Evolutionary conservation across 2,888 invertebrate genomes (phyloP).

Genomic region (Melanchra persicariae): DNA sequence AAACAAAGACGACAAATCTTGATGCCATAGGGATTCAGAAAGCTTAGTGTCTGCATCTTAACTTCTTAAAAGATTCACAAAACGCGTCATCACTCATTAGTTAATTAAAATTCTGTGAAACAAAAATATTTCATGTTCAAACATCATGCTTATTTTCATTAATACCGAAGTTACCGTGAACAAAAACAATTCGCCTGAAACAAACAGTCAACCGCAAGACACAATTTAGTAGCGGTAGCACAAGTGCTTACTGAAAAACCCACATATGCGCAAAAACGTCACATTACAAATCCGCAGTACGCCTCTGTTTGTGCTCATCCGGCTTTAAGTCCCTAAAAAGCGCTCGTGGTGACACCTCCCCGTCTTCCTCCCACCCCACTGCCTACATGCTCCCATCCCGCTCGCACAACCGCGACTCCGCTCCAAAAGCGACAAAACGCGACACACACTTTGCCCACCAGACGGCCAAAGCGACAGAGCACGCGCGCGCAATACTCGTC

Average conservation of each 20-base stretch:
- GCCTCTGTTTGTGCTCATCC: constrained; percentile 82
- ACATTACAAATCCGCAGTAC: constrained; percentile 82
- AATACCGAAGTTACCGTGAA: constrained; percentile 49
- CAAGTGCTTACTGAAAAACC: constrained; percentile 76
- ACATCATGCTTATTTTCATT: constrained; percentile 48
- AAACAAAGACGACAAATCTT: too few species aligned
- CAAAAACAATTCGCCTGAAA: constrained; percentile 52
- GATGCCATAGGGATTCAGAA: not conserved
- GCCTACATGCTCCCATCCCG: constrained; percentile 76
- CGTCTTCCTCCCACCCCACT: constrained; percentile 82
- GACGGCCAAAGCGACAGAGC: constrained; percentile 80
- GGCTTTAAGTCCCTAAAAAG: constrained; percentile 86
- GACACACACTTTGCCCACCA: constrained; percentile 81
- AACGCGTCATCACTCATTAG: constrained; percentile 20
- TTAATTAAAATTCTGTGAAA: constrained; percentile 39
- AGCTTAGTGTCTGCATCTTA: not conserved
- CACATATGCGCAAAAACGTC: constrained; percentile 84
- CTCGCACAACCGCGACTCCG: constrained; percentile 83
- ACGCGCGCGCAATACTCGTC: constrained; percentile 78
- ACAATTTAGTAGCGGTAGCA: constrained; percentile 64
- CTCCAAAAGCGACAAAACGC: constrained; percentile 86
- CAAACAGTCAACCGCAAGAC: constrained; percentile 50
- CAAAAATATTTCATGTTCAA: constrained; percentile 26
- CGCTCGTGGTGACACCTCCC: constrained; percentile 89
- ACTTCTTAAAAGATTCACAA: constrained; percentile 4